phyloP scores from a whole-genome alignment of 2,113 vertebrate species.

The Pao palembangensis region DNA sequence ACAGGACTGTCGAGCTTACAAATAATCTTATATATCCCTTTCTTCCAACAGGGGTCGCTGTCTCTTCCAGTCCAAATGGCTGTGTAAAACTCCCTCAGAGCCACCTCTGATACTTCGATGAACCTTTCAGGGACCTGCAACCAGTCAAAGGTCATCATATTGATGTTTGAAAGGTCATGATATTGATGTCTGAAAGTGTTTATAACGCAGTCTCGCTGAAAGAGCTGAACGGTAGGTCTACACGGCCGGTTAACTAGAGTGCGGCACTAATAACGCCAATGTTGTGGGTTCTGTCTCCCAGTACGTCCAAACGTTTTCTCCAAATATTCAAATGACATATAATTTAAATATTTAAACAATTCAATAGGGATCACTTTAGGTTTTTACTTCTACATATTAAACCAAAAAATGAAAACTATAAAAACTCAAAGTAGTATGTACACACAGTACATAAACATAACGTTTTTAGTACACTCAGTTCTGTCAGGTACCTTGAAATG shows the following conservation, averaged over 20 bases:
- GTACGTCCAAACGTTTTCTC: background rate
- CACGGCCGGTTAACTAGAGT: constrained; percentile 62
- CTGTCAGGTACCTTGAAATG: too few species aligned
- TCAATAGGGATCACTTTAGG: too few species aligned
- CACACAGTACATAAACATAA: too few species aligned
- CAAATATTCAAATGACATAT: too few species aligned
- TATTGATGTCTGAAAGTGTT: background rate
- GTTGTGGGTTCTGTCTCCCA: constrained; percentile 16
- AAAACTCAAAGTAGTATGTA: too few species aligned
- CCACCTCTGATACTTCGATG: constrained; percentile 95
- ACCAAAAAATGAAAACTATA: too few species aligned
- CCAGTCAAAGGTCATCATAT: background rate
- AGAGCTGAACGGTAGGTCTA: background rate
- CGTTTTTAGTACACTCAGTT: too few species aligned
- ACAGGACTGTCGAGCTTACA: constrained; percentile 98
- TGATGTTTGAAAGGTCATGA: too few species aligned
- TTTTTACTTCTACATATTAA: too few species aligned
- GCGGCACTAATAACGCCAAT: constrained; percentile 71
- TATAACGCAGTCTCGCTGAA: background rate
- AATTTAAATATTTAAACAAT: too few species aligned
- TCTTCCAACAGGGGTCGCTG: constrained; percentile 99
- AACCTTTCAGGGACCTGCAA: constrained; percentile 95
- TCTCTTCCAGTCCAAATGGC: constrained; percentile 98
- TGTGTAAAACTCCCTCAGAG: constrained; percentile 97
- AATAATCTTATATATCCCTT: constrained; percentile 99